Percentiles rank a stretch among this genome's conserved stretches.
Conservation (phyloP, 2,888 invertebrate genomes). For the Epinotia nisella region DNA sequence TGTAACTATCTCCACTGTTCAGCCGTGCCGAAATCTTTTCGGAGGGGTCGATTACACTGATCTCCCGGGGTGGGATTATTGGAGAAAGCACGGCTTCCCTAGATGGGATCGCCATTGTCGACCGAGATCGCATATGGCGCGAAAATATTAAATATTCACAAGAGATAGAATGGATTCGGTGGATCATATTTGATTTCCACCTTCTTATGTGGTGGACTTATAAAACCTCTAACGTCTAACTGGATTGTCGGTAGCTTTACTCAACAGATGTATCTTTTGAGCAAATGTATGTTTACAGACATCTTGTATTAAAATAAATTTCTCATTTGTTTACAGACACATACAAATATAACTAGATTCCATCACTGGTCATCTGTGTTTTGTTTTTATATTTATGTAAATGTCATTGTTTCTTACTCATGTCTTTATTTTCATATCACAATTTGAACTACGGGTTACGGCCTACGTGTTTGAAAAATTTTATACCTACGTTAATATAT, state of each 20-base stretch:
- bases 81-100: slow-evolving; percentile 60
- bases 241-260: background rate
- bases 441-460: no score
- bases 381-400: no score
- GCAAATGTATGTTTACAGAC: no score
- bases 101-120: slow-evolving; percentile 65
- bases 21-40: slow-evolving; percentile 42
- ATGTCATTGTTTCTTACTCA: no score
- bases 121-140: slow-evolving; percentile 66
- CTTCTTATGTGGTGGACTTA: slow-evolving; percentile 33
- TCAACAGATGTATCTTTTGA: background rate
- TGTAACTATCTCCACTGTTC: slow-evolving; percentile 33
- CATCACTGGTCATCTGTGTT: no score
- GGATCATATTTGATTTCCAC: slow-evolving; percentile 44
- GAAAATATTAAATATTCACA: slow-evolving; percentile 75
- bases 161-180: slow-evolving; percentile 57
- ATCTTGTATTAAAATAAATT: no score
- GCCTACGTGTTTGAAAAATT: no score
- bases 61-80: slow-evolving; percentile 69
- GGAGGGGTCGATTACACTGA: slow-evolving; percentile 51
- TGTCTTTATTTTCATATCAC: no score
- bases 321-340: no score
- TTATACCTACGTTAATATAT: no score
- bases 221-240: slow-evolving; percentile 16
- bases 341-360: no score